Evolutionary conservation across 2,888 invertebrate genomes (phyloP), one percentile per base, ranked within the genome.

Genomic region (Enoplolaimus lenunculus): DNA sequence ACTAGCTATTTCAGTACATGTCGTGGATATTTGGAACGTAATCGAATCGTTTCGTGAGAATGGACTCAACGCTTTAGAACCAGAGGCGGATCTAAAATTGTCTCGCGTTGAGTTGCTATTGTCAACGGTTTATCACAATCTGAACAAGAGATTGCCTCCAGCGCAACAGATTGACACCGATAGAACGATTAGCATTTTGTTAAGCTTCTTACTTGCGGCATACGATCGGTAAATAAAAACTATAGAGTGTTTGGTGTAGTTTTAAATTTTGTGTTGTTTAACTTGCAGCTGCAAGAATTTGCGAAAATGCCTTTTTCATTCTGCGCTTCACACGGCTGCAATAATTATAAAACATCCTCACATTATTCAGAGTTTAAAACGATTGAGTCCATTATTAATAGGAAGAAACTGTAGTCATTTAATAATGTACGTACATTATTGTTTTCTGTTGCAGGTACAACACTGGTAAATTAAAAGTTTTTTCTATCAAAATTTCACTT

Each of bases 11-110:
- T 72, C 85, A 93, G 93, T 93, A 81, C 91, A 94, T 82, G 87
- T 92, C 75, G 91, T 98, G 75, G 97, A 97, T 84, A 94, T 98
- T 78, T 97, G 95, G 95, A 97, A 97, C 82, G 92, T 97, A 70
- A 97, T 97, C 77, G 97, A 98, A 83, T 93, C 95, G 62, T 95
- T 97, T 82, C 87, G 97, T 68, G 97, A 97, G 83, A 94, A 95
- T 82, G 93, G 94, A 60, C 86, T 98, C 62, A 95, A 95, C 82
- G 81, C 94, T 75, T 81, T 94, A 75, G 93, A 94, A 79, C 90
- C 91, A 0, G 75, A 78, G 59, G 77, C 80, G 7, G 82, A 84
- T 76, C 79, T 85, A 35, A 83, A 83, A 74, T 77, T 82, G 1
- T 90, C 93, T 0, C 86, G 93, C 72, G 84, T 97, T 75, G 95